phyloP scores from a whole-genome alignment of 1,140 invertebrate species.

The Macrobrachium nipponense region DNA sequence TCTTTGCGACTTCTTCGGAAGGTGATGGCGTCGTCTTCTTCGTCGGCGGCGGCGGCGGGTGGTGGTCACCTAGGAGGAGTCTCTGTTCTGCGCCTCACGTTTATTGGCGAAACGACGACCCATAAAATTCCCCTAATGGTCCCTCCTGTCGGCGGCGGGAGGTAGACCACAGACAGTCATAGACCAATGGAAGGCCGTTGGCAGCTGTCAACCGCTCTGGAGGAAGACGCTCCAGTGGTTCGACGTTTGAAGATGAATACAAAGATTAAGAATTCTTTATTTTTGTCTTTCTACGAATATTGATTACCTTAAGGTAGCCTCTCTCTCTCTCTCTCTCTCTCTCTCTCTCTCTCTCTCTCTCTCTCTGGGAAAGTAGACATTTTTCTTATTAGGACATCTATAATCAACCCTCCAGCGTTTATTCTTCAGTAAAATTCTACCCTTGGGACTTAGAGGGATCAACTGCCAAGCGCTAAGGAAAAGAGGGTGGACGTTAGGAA shows the following conservation, averaged over 20 bases:
- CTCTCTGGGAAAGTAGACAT: conserved; percentile 21
- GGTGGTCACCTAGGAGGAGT: no score
- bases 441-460: conserved; percentile 42
- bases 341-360: background rate
- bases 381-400: conserved; percentile 55
- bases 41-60: conserved; percentile 1
- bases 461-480: background rate
- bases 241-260: background rate
- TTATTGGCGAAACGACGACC: conserved; percentile 55
- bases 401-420: conserved; percentile 54
- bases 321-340: conserved; percentile 15
- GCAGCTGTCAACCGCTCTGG: conserved; percentile 22
- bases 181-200: conserved; percentile 22
- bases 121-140: conserved; percentile 48
- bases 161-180: conserved; percentile 42
- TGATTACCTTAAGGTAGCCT: background rate
- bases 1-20: conserved; percentile 18
- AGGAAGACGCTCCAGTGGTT: conserved; percentile 1
- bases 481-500: background rate
- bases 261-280: conserved; percentile 5
- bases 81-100: conserved; percentile 19
- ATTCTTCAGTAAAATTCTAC: conserved; percentile 58
- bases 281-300: background rate
- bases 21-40: background rate
- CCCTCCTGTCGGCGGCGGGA: conserved; percentile 45